Evolutionary conservation across 1,140 invertebrate species (phyloP).

Genomic region (Plutomurus gul): DNA sequence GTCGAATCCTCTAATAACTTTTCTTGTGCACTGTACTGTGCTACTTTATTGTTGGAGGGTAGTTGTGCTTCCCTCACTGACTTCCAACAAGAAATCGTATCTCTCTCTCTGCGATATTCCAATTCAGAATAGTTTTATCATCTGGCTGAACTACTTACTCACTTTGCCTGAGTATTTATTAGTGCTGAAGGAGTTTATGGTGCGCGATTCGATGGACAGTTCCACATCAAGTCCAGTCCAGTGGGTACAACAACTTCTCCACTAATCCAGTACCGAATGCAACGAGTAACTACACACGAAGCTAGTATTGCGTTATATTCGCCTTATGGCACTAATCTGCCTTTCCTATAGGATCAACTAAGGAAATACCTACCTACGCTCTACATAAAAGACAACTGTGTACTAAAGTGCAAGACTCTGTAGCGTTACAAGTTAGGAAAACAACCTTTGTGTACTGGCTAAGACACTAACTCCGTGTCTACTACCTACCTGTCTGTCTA

Average conservation of each 20-base stretch:
- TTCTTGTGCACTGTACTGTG: background rate
- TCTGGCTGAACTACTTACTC: background rate
- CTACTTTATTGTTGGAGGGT: background rate
- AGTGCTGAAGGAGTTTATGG: background rate
- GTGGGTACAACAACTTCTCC: too few relatives aligned
- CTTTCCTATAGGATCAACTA: background rate
- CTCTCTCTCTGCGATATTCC: background rate
- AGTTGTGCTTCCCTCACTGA: background rate
- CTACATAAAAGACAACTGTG: too few relatives aligned
- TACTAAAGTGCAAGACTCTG: too few relatives aligned
- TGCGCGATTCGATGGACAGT: too few relatives aligned
- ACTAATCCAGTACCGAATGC: too few relatives aligned
- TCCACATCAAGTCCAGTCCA: too few relatives aligned
- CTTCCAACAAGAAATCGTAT: background rate
- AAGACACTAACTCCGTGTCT: too few relatives aligned
- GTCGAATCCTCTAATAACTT: background rate
- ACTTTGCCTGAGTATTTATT: background rate
- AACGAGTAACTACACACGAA: too few relatives aligned
- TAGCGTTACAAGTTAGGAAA: too few relatives aligned
- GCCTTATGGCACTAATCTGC: background rate
- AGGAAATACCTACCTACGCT: background rate
- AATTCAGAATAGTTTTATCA: background rate
- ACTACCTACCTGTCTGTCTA: too few relatives aligned
- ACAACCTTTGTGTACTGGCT: too few relatives aligned
- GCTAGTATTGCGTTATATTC: too few relatives aligned